phyloP scores from a whole-genome alignment of 2,888 invertebrate species.

The Polyommatus icarus region DNA sequence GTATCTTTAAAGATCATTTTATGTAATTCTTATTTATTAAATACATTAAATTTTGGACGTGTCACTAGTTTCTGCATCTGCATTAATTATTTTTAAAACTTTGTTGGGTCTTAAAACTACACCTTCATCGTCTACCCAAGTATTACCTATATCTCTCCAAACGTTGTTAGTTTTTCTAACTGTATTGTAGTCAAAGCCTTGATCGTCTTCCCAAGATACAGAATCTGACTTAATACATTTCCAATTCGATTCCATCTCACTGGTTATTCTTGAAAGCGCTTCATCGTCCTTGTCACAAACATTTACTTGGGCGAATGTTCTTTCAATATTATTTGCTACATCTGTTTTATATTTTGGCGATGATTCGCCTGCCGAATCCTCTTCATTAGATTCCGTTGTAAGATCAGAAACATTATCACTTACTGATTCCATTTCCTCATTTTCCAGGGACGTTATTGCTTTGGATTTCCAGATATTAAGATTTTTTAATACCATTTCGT shows the following conservation, averaged over 20 bases:
- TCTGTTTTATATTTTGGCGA: constrained; percentile 16
- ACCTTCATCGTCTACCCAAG: constrained; percentile 53
- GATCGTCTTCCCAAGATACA: constrained; percentile 50
- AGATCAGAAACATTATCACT: constrained; percentile 34
- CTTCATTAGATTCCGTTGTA: constrained; percentile 36
- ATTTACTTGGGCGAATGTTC: constrained; percentile 31
- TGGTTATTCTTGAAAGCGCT: constrained; percentile 35
- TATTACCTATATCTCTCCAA: constrained; percentile 48
- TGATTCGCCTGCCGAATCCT: constrained; percentile 33
- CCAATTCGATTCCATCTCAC: constrained; percentile 36
- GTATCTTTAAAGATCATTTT: not conserved
- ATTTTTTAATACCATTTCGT: constrained; percentile 83
- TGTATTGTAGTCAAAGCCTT: constrained; percentile 37
- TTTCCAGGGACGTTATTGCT: constrained; percentile 43
- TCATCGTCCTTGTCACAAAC: constrained; percentile 33
- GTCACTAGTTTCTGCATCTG: not conserved
- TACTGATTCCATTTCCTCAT: constrained; percentile 23
- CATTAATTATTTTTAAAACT: not conserved
- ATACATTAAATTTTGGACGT: not conserved
- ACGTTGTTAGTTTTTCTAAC: constrained; percentile 41
- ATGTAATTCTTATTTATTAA: not conserved
- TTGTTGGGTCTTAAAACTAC: constrained; percentile 42
- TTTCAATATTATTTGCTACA: not conserved
- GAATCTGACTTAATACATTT: constrained; percentile 42
- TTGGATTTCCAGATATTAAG: constrained; percentile 53